Conservation (phyloP, 2,797 vertebrate species). For the Phylloscopus collybita region DNA sequence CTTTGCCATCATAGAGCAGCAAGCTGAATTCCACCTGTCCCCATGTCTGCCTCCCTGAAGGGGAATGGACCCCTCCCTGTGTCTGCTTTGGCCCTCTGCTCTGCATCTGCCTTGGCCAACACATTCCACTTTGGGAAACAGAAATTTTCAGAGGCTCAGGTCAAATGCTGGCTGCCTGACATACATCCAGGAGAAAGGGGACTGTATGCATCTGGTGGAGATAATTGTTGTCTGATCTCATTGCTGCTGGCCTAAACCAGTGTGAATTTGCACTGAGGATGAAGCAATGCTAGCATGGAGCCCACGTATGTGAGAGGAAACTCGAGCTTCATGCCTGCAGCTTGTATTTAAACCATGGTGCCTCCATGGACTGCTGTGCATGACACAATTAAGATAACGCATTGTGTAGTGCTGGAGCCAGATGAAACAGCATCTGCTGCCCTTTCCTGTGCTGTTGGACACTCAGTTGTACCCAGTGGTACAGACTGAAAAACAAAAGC, state of each 20-base stretch:
- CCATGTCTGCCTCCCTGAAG: background rate
- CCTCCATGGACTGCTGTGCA: background rate
- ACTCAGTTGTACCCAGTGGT: background rate
- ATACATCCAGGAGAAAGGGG: background rate
- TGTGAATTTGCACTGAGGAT: background rate
- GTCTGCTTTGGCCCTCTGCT: background rate
- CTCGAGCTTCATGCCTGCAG: background rate
- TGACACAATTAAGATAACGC: background rate
- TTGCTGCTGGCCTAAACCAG: background rate
- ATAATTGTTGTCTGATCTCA: background rate
- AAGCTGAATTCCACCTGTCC: background rate
- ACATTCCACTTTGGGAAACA: rapidly evolving
- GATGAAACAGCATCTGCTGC: background rate
- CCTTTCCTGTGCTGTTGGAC: background rate
- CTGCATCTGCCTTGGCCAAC: background rate
- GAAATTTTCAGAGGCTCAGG: background rate
- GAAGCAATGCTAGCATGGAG: background rate
- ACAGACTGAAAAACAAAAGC: background rate
- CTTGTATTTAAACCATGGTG: background rate
- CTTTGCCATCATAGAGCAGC: background rate
- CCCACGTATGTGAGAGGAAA: background rate
- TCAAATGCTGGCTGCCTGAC: background rate
- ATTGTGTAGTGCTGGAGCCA: background rate
- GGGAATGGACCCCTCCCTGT: background rate
- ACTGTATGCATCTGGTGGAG: background rate